Evolutionary conservation across 2,888 invertebrate genomes (phyloP), one percentile per base, ranked within the genome.

Genomic region (Chrysina gloriosa): DNA sequence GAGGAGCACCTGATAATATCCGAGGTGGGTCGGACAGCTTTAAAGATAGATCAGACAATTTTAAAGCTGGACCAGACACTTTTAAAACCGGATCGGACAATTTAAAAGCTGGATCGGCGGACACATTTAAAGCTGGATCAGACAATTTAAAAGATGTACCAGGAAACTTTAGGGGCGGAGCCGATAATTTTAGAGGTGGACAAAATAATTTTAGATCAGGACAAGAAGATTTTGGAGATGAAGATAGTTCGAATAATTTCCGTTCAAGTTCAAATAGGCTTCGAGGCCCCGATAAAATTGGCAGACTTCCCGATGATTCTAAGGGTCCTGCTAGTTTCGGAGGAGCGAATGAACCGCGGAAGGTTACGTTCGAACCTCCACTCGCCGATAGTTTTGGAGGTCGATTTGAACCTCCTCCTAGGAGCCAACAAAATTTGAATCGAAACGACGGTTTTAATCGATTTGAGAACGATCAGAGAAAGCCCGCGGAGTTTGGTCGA

Each of bases 371-470:
- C 65, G 56, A 66, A n/a, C 47, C 56, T 2, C 21, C 29, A 6
- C 42, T 23, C 7, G 29, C 58, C 42, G 70, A 67, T 16, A 45
- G 68, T 47, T 61, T 65, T 45, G 16, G 54, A 50, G 23, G 47
- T n/a, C 21, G 66, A 42, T 68, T 61, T 39, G 42, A 63, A 16
- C 31, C 25, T 25, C 52, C 42, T 3, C 21, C 14, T 25, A 39
- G 47, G 29, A 42, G 58, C 31, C 23, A 42, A 34, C 65, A 52
- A 39, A 34, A 52, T 7, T 52, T 19, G 6, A 52, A 52, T 9
- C 29, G 31, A 6, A 31, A 56, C 11, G 67, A 70, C 47, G 68
- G 65, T 65, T 71, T 70, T 45, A 47, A 56, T 58, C 58, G 39
- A 39, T 48, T 48, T 11, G 58, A 58, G 6, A 50, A 54, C 31